Evolutionary conservation across 2,888 invertebrate genomes (phyloP).

Genomic region (Blera fallax): DNA sequence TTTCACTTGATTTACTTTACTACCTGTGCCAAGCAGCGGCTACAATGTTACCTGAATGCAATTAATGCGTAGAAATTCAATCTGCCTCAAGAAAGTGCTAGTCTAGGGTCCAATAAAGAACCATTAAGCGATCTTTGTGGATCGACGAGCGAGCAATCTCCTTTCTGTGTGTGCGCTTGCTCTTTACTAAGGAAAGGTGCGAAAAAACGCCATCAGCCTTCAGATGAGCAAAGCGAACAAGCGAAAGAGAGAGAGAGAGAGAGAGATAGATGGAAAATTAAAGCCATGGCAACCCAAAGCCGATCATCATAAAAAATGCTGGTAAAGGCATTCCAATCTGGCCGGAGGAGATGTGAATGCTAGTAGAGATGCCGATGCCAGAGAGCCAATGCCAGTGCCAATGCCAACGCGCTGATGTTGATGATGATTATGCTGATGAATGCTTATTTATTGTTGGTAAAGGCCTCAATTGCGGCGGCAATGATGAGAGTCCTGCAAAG

Average conservation of each 20-base stretch:
- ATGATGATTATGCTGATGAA: constrained; percentile 70
- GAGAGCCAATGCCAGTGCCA: neutral
- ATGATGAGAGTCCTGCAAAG: constrained; percentile 50
- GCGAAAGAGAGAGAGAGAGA: neutral
- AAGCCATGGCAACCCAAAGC: constrained; percentile 32
- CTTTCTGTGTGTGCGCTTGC: neutral
- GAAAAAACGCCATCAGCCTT: constrained; percentile 56
- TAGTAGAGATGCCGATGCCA: neutral
- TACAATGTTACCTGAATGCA: constrained; percentile 55
- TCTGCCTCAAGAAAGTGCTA: constrained; percentile 53
- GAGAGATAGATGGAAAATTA: constrained; percentile 19
- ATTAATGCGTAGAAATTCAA: constrained; percentile 70
- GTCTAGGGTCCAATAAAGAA: constrained; percentile 61
- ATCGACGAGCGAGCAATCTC: constrained; percentile 21
- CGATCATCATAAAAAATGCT: constrained; percentile 53
- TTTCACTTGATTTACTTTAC: constrained; percentile 58
- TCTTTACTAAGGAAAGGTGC: constrained; percentile 52
- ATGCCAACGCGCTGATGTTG: constrained; percentile 5
- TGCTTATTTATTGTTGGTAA: constrained; percentile 53
- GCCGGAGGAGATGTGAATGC: constrained; percentile 2
- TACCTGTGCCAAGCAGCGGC: neutral
- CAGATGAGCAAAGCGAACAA: neutral
- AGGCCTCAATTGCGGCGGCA: constrained; percentile 34
- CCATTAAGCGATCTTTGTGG: constrained; percentile 58
- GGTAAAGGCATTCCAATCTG: neutral